Evolutionary conservation across 2,888 invertebrate species (phyloP).

Genomic region (Oasisia sp.): DNA sequence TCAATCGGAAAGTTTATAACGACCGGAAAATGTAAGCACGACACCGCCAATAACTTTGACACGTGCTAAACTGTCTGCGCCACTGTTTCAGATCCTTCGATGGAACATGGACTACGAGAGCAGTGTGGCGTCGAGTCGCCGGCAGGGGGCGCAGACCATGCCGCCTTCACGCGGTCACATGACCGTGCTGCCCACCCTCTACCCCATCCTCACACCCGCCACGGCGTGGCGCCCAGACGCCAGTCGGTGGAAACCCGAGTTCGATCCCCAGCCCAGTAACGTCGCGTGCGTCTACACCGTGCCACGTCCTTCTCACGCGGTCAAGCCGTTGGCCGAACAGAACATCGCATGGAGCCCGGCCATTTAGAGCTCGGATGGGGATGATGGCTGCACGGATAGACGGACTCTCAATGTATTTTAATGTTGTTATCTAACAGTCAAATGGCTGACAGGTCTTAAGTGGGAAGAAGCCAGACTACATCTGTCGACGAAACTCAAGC

Average conservation of each 20-base stretch:
- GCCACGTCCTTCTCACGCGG: not conserved
- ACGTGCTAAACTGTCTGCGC: not conserved
- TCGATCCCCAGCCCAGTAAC: not conserved
- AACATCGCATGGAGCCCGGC: not conserved
- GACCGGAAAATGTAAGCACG: too few relatives aligned
- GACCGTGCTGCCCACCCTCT: not conserved
- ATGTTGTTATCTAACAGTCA: not conserved
- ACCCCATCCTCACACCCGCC: not conserved
- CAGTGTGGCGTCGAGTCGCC: not conserved
- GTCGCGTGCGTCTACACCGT: conserved; percentile 6
- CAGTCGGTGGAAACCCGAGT: not conserved
- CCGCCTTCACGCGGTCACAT: not conserved
- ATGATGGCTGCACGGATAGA: not conserved
- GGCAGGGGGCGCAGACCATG: not conserved
- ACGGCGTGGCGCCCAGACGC: not conserved
- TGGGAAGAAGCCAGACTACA: not conserved
- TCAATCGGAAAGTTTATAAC: too few relatives aligned
- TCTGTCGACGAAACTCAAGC: not conserved
- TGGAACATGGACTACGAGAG: conserved; percentile 17
- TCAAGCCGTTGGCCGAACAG: not conserved
- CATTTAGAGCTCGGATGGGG: not conserved
- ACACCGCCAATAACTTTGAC: too few relatives aligned
- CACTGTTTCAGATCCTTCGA: not conserved
- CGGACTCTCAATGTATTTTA: not conserved
- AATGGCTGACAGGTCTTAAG: not conserved